Conservation (phyloP, 2,888 invertebrate genomes). For the Prosopocoilus inquinatus region DNA sequence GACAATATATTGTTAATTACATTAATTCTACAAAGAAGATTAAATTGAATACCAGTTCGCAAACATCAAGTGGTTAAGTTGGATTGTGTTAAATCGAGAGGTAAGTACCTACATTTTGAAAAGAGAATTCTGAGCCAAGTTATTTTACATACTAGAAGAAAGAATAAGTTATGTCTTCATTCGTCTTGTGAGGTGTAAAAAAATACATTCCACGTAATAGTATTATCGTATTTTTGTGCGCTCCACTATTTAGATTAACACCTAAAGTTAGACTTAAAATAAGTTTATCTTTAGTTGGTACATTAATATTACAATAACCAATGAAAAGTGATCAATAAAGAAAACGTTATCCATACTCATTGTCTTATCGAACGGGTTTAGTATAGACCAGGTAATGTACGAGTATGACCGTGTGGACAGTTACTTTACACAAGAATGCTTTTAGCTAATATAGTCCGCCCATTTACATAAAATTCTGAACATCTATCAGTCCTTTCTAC, state of each 20-base stretch:
- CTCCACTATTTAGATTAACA: constrained; percentile 30
- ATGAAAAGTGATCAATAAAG: constrained; percentile 38
- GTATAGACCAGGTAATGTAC: constrained; percentile 37
- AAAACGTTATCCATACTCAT: constrained; percentile 37
- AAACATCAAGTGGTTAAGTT: no score
- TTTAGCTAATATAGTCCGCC: constrained; percentile 39
- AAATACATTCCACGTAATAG: constrained; percentile 18
- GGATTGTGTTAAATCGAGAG: no score
- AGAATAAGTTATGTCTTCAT: constrained; percentile 18
- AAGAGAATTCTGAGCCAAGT: no score
- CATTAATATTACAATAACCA: constrained; percentile 36
- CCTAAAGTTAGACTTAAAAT: constrained; percentile 25
- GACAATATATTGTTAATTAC: no score
- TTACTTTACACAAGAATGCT: constrained; percentile 40
- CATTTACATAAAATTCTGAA: constrained; percentile 36
- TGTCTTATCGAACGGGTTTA: constrained; percentile 37
- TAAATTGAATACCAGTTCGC: no score
- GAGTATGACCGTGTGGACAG: constrained; percentile 35
- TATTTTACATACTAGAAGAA: no score
- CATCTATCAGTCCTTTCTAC: constrained; percentile 24
- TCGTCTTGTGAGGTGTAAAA: constrained; percentile 20
- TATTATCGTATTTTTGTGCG: constrained; percentile 19
- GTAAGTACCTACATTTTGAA: no score
- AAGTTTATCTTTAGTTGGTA: constrained; percentile 22
- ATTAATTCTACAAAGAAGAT: no score